Evolutionary conservation across 1,140 invertebrate species (phyloP).

Genomic region (Pollicipes pollicipes): DNA sequence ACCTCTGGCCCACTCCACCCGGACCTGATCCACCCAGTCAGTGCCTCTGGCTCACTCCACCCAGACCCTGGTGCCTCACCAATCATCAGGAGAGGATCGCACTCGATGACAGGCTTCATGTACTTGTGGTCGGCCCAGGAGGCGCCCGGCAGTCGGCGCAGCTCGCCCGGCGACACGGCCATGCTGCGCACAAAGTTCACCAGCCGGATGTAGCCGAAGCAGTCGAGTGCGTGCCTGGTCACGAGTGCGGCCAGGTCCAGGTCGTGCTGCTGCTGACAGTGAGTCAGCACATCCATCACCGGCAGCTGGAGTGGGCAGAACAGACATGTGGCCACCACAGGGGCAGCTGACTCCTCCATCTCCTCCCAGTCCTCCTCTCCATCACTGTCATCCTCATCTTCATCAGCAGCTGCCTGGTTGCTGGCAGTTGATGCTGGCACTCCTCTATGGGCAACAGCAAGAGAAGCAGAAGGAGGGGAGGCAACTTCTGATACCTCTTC

Average conservation of each 20-base stretch:
- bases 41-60: too few relatives aligned
- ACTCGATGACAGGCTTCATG: neutral
- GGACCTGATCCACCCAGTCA: neutral
- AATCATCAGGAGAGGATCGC: neutral
- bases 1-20: neutral
- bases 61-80: neutral
- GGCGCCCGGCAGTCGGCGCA: neutral
- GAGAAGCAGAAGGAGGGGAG: neutral
- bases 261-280: neutral
- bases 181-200: neutral
- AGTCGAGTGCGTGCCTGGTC: neutral
- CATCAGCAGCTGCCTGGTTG: neutral
- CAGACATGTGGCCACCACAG: neutral
- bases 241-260: neutral
- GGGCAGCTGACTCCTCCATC: neutral
- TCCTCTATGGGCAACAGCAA: neutral
- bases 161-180: neutral
- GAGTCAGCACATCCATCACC: neutral
- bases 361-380: neutral
- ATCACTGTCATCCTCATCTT: neutral
- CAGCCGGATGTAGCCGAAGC: neutral
- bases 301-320: neutral
- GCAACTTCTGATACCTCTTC: too few relatives aligned
- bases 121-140: neutral
- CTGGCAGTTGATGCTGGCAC: neutral